Base-by-base conservation (phyloP, 2,888 invertebrate genomes). In the Rhimphoctona megacephalus region DNA sequence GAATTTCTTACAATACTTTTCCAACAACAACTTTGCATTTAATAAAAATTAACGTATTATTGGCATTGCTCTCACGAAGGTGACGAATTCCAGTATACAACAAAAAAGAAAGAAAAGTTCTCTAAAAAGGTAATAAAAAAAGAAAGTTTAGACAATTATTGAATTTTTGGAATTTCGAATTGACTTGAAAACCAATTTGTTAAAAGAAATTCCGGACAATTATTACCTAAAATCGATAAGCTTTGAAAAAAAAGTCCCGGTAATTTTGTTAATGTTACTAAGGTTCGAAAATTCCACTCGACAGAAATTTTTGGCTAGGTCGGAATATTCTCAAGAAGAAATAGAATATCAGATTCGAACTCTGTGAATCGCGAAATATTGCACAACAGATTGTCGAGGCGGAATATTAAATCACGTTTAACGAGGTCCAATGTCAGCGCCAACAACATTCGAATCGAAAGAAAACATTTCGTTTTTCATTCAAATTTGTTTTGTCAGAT, bases 341-440 rank as follows among this genome's bases (percentile, higher is more conserved):
- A 74, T 57, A n/a, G 8, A 57, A 64, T 64, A 7, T 54, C 25
- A 17, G 17, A 17, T 1, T 43, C 46, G 46, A 25, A 17, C 30
- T 43, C 19, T 43, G 19, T n/a, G 17, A 54, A 36, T 54, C 69
- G 70, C 2, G 57, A 78, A 36, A 6, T 36, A 61, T 85, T 79
- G 30, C 70, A 36, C 54, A 54, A 85, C 8, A 19, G 79, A 82
- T 76, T 46, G 57, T 74, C 64, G 49, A 14, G 39, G 9, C 43
- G 49, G 49, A 66, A 22, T n/a, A 61, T 72, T 43, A 74, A 61
- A 74, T 74, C 22, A 17, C 61, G 77, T 54, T 61, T 33, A 64
- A 73, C 81, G 54, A 82, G 79, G 82, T 85, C 85, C 49, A 81
- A 85, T 76, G 82, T 82, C 74, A 82, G 61, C 67, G 30, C 14